Evolutionary conservation across 1,140 invertebrate species (phyloP), one percentile per base, ranked within the genome.

Genomic region (Atta cephalotes): DNA sequence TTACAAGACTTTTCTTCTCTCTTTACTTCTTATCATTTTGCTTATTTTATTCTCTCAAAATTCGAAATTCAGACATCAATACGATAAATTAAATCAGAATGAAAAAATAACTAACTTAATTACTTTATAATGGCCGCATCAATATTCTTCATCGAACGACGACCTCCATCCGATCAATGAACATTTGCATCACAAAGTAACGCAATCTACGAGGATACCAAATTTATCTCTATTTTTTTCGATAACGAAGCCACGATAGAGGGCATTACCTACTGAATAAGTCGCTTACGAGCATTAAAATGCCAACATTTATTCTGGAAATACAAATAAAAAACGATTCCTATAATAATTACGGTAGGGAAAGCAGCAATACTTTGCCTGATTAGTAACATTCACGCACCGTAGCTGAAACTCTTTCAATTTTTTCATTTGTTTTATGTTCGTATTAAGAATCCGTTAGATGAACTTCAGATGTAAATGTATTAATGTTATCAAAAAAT

Each of bases 1-100:
- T 77, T 86, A 71, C 65, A 80, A 89, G 56, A 76, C 53, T 49
- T 72, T 63, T 39, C 39, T 76, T 77, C 62, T 65, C 56, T 85
- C 45, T 84, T 66, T 35, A 4, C 12, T 58, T 16, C 12, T 60
- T 87, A 18, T 72, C 21, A 21, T 72, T 28, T n/a, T 18, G 25
- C 6, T 31, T 31, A 12, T 77, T 51, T 14, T 45, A 39, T 31
- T 25, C n/a, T 14, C 4, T n/a, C 14, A 35, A 4, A 9, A 58
- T 10, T 56, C 0, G 68, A 70, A 70, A 28, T 71, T 25, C 53
- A 7, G 10, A 53, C 21, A 49, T 56, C 5, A 7, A 81, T 3
- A 5, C 9, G 4, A 71, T 51, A 66, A 45, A 18, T 28, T 39
- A 14, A 5, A 10, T 49, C 9, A 18, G 12, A 39, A 35, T n/a